Percentiles rank a stretch among this genome's conserved stretches.
Evolutionary conservation across 2,113 vertebrate species (phyloP).

Genomic region (Callopanchax toddi): DNA sequence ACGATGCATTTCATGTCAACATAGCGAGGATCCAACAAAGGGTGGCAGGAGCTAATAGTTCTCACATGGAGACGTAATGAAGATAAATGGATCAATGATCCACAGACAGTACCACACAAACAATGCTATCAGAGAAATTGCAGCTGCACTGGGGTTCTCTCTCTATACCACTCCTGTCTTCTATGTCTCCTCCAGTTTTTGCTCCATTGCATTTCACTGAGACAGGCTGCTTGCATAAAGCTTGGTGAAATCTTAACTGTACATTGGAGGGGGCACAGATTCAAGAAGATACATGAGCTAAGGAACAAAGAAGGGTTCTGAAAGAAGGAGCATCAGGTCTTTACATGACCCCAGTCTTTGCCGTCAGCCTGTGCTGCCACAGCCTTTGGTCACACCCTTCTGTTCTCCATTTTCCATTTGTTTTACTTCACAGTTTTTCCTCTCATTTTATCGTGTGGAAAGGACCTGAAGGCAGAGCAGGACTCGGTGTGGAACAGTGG

Average conservation of each 20-base stretch:
- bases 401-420: slow-evolving; percentile 54
- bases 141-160: slow-evolving; percentile 24
- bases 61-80: slow-evolving; percentile 64
- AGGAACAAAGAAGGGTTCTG: slow-evolving; percentile 5
- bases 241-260: slow-evolving; percentile 30
- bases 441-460: slow-evolving; percentile 52
- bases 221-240: slow-evolving; percentile 25
- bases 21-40: slow-evolving; percentile 49
- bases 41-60: slow-evolving; percentile 67
- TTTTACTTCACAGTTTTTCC: slow-evolving; percentile 51
- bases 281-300: neutral
- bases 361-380: slow-evolving; percentile 34
- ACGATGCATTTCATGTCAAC: slow-evolving; percentile 50
- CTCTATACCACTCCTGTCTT: slow-evolving; percentile 12
- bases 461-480: slow-evolving; percentile 55
- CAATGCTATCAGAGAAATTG: slow-evolving; percentile 58
- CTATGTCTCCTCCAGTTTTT: slow-evolving; percentile 21
- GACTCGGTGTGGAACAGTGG: slow-evolving; percentile 54
- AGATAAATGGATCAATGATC: slow-evolving; percentile 72
- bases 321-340: slow-evolving; percentile 18
- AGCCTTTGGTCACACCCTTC: slow-evolving; percentile 38
- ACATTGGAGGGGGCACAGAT: slow-evolving; percentile 3
- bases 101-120: slow-evolving; percentile 61
- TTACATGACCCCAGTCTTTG: slow-evolving; percentile 32
- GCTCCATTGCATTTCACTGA: slow-evolving; percentile 26